Conservation (phyloP, 2,797 vertebrate genomes). For the Ctenopoma multispine region DNA sequence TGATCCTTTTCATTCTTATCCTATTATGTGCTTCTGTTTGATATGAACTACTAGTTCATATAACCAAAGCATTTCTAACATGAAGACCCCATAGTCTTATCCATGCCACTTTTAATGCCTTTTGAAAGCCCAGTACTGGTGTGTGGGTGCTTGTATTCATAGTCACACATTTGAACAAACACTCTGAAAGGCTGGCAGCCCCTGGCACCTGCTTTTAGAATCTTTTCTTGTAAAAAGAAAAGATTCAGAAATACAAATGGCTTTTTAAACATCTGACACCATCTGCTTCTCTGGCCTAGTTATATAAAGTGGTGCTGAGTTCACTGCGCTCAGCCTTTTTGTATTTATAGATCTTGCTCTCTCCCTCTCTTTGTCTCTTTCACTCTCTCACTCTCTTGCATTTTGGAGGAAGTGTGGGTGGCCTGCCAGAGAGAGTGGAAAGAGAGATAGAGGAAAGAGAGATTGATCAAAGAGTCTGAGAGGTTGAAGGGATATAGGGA, state of each 20-base stretch:
- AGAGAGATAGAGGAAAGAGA: constrained; percentile 37
- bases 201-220: constrained; percentile 64
- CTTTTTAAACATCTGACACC: constrained; percentile 67
- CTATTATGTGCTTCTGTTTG: constrained; percentile 27
- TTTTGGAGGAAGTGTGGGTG: constrained; percentile 72
- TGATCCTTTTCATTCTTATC: constrained; percentile 28
- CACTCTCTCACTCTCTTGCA: constrained; percentile 43
- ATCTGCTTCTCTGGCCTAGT: constrained; percentile 67
- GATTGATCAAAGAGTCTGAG: constrained; percentile 58
- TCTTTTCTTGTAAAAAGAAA: constrained; percentile 28
- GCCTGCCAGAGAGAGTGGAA: constrained; percentile 53
- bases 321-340: constrained; percentile 63
- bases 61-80: constrained; percentile 31
- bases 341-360: constrained; percentile 74
- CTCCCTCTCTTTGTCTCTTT: constrained; percentile 25
- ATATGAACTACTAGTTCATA: constrained; percentile 10
- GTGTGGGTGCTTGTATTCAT: constrained; percentile 55
- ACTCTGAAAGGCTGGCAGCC: constrained; percentile 52
- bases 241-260: constrained; percentile 59
- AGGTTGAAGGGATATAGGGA: constrained; percentile 54
- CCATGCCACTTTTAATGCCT: constrained; percentile 29
- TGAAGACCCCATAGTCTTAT: constrained; percentile 21
- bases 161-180: constrained; percentile 47
- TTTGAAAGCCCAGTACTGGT: constrained; percentile 43
- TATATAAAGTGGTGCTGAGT: constrained; percentile 68